Conservation (phyloP, 2,888 invertebrate species). For the Thalpophila matura region DNA sequence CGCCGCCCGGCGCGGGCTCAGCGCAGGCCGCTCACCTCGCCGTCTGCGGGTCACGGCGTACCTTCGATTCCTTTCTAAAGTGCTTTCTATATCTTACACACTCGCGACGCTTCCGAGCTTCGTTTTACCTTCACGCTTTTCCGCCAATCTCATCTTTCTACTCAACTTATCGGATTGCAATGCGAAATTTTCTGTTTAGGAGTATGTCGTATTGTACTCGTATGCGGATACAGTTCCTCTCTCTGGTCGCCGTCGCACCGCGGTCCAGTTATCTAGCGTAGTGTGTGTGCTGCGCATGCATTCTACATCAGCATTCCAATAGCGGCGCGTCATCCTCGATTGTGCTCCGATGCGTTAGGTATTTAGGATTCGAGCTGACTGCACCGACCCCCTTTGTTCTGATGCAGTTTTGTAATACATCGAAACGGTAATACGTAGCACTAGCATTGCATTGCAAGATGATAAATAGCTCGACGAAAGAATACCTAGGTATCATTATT, state of each 20-base stretch:
- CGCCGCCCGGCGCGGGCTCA: constrained; percentile 73
- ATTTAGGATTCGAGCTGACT: constrained; percentile 75
- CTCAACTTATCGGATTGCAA: constrained; percentile 74
- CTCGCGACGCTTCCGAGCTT: constrained; percentile 74
- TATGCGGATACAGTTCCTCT: constrained; percentile 74
- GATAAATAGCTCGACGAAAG: constrained; percentile 72
- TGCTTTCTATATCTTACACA: constrained; percentile 87
- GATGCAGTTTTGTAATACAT: constrained; percentile 68
- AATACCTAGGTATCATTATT: constrained; percentile 71
- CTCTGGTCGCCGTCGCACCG: constrained; percentile 66
- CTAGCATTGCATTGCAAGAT: constrained; percentile 65
- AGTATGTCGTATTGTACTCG: constrained; percentile 65
- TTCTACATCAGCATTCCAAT: constrained; percentile 86
- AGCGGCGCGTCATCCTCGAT: constrained; percentile 81
- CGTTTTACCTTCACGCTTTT: constrained; percentile 80
- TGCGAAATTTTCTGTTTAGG: constrained; percentile 66
- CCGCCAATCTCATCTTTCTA: constrained; percentile 74
- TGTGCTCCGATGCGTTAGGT: constrained; percentile 78
- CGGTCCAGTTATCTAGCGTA: constrained; percentile 75
- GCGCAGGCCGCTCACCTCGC: constrained; percentile 82
- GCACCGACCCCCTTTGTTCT: constrained; percentile 72
- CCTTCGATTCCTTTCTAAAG: constrained; percentile 90
- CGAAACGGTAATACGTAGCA: constrained; percentile 58
- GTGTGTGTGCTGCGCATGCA: constrained; percentile 79
- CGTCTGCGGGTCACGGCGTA: constrained; percentile 85